Evolutionary conservation across 2,797 vertebrate genomes (phyloP), one percentile per base, ranked within the genome.

Genomic region (Cynodonichthys magdalenae): DNA sequence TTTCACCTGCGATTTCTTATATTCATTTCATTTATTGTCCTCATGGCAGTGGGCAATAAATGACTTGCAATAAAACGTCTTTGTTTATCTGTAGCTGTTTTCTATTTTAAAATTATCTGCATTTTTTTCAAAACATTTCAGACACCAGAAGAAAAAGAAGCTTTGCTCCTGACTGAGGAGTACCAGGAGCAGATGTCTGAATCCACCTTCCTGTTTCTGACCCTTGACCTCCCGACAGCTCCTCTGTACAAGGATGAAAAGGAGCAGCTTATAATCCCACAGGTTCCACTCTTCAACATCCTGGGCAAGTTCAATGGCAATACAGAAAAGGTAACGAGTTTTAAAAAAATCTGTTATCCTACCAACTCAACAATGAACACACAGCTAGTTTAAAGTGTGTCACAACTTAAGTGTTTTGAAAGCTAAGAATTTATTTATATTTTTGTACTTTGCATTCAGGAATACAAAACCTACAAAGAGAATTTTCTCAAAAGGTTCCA

Each of bases 381-480:
- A 12, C 36, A 12, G 36, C 12, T 39, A 39, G 3, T 12, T 39
- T 39, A 14, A 39, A 4, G 24, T 14, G 28, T 47, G 24, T 3
- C 24, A 24, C 24, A 24, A 2, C 24, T 24, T 34, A 34, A n/a
- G n/a, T 10, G 9, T 7, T 34, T 0, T n/a, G 1, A 17, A 27
- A 29, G 1, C 3, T 14, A 27, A 20, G 42, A 50, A 27, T 39
- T 11, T 2, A 56, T 53, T 17, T 18, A 20, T 31, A 39, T 46
- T 2, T 49, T 20, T 39, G 29, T 24, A 42, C 6, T 63, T 45
- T 67, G 29, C 27, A 6, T 20, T 39, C 82, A 98, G 95, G 97
- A 99, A 69, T 99, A 99, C 85, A 98, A 98, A 87, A 99, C 97
- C n/a, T 99, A 99, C 89, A 99, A 99, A 88, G 97, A 98, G 83